Percentiles rank a stretch among this genome's conserved stretches.
Conservation (phyloP, 2,113 vertebrate species). For the Macrotis lagotis region DNA sequence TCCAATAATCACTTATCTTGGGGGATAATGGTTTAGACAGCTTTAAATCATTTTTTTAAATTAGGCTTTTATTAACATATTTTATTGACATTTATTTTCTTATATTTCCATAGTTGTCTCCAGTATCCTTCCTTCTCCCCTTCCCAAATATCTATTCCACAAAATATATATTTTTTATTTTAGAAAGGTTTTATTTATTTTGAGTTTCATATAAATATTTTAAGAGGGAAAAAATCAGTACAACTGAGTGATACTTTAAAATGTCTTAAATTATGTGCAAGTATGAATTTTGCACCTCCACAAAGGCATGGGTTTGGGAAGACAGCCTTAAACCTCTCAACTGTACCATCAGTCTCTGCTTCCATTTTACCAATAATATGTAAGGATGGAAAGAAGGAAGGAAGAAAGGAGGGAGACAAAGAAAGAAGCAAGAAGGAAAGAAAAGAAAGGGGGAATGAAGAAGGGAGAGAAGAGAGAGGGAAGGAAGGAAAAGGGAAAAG, state of each 20-base stretch:
- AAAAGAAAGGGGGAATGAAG: conserved; percentile 20
- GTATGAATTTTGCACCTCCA: neutral
- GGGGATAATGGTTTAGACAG: neutral
- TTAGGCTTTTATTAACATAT: neutral
- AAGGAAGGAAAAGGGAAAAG: neutral
- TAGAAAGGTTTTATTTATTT: no score
- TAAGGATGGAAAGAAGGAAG: neutral
- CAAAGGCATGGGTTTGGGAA: neutral
- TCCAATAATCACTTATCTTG: neutral
- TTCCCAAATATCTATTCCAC: neutral
- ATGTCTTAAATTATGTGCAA: neutral
- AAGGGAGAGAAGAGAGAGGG: neutral
- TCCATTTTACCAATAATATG: neutral
- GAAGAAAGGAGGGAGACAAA: neutral
- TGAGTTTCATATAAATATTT: no score
- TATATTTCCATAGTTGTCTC: neutral
- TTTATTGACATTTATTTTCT: neutral
- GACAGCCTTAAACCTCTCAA: neutral
- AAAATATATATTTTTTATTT: neutral
- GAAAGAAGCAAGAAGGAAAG: neutral
- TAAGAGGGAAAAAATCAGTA: neutral
- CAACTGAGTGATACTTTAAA: neutral
- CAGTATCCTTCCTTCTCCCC: neutral
- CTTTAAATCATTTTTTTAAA: neutral
- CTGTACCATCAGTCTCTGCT: neutral